Conservation (phyloP, 2,113 vertebrate genomes). For the Sigmodon hispidus region DNA sequence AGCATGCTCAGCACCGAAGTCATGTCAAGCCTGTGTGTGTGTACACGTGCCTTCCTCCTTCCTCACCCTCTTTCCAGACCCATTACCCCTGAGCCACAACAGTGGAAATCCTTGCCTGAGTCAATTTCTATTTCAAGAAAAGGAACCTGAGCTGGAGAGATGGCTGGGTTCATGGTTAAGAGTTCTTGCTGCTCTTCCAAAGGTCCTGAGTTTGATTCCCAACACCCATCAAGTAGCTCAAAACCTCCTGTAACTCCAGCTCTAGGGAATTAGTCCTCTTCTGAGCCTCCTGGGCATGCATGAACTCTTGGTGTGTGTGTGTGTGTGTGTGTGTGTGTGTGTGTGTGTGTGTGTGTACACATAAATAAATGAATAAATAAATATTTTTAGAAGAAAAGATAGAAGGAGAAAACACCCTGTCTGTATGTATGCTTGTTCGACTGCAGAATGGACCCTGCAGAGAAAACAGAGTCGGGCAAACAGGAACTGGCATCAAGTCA, state of each 20-base stretch:
- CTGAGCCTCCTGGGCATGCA: neutral
- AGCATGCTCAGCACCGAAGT: conserved; percentile 50
- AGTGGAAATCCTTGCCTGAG: neutral
- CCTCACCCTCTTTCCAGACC: neutral
- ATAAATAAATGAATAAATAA: neutral
- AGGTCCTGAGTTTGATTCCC: neutral
- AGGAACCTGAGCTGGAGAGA: neutral
- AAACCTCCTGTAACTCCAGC: neutral
- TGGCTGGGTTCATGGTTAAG: neutral
- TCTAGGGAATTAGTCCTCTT: neutral
- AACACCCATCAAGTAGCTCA: neutral
- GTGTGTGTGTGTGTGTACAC: too few species aligned
- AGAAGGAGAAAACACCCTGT: neutral
- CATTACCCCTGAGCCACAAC: neutral
- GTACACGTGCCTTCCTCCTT: neutral
- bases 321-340: too few species aligned
- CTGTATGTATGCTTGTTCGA: neutral
- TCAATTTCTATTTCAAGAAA: conserved; percentile 25
- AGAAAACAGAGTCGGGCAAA: neutral
- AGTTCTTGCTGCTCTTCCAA: neutral
- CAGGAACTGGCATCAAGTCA: neutral
- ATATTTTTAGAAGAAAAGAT: neutral
- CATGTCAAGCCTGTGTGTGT: conserved; percentile 48
- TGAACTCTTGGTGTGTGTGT: too few species aligned
- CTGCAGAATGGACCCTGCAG: neutral